Evolutionary conservation across 2,888 invertebrate genomes (phyloP).

Genomic region (Agonopterix subpropinquella): DNA sequence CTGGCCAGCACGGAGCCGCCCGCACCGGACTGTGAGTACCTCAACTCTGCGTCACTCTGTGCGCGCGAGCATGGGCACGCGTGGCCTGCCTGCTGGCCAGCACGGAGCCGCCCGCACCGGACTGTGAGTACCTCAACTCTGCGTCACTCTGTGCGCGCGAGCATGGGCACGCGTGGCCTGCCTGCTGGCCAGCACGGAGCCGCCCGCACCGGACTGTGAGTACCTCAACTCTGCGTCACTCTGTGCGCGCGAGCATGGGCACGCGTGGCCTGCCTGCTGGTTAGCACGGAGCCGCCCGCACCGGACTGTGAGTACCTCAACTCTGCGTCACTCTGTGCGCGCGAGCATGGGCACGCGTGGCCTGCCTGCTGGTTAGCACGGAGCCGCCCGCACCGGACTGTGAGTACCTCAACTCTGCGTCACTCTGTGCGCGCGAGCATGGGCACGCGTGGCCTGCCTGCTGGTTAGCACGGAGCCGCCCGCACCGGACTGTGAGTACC

Average conservation of each 20-base stretch:
- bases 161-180: no score
- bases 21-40: slow-evolving; percentile 87
- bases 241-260: no score
- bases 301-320: slow-evolving; percentile 85
- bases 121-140: slow-evolving; percentile 81
- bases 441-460: no score
- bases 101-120: slow-evolving; percentile 83
- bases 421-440: slow-evolving; percentile 5
- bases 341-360: slow-evolving; percentile 38
- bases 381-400: slow-evolving; percentile 87
- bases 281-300: slow-evolving; percentile 79
- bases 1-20: slow-evolving; percentile 77
- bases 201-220: no score
- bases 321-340: not conserved
- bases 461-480: no score
- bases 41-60: slow-evolving; percentile 12
- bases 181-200: no score
- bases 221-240: no score
- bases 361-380: slow-evolving; percentile 79
- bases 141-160: slow-evolving; percentile 5
- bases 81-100: slow-evolving; percentile 81
- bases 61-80: slow-evolving; percentile 5
- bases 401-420: slow-evolving; percentile 73
- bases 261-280: slow-evolving; percentile 83
- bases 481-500: no score